Base-by-base conservation (phyloP, 2,888 invertebrate genomes). In the Eugnorisma glareosa region DNA sequence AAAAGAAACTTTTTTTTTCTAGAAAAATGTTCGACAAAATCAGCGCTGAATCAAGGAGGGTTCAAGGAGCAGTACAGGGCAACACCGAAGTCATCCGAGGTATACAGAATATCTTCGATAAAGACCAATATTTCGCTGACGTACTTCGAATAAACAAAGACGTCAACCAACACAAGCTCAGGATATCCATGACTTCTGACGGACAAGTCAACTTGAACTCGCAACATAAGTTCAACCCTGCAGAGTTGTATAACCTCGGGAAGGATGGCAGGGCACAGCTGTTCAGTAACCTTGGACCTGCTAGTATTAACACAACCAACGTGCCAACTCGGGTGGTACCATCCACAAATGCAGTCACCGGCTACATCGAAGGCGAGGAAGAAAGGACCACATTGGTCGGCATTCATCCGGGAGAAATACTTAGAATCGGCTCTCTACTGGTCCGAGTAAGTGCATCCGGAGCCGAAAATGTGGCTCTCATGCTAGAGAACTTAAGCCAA, bases 11-110 rank as follows among this genome's bases (percentile, higher is more conserved):
- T 37, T 69, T 61, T 59, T 28, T 70, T 79, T 93, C 10, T 93
- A 97, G 97, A 84, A 97, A 96, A 96, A 97, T 97, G 73, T 97
- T 97, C 87, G 97, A 97, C 88, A 97, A 97, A 91, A 90, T 97
- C 86, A 93, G 96, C 88, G 97, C 97, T 2, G 97, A 97, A 88
- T 97, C 97, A 0, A 93, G 97, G 31, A 90, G 97, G 54, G 90
- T 95, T 1, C 95, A 97, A 85, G 97, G 97, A 40, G 87, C 94
- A 13, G 89, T 95, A 2, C 94, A 94, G 82, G 97, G 97, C 40
- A 97, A 96, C 89, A 94, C 97, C 0, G 97, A 97, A 91, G 97
- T 97, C 1, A 97, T 97, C 69, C 92, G 92, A 79, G 95, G 97
- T 24, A 96, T 97, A 69, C 93, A 95, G 70, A 97, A 94, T 85